Percentiles rank a stretch among this genome's conserved stretches.
Evolutionary conservation across 1,140 invertebrate genomes (phyloP).

Genomic region (Lysiphlebus fabarum): DNA sequence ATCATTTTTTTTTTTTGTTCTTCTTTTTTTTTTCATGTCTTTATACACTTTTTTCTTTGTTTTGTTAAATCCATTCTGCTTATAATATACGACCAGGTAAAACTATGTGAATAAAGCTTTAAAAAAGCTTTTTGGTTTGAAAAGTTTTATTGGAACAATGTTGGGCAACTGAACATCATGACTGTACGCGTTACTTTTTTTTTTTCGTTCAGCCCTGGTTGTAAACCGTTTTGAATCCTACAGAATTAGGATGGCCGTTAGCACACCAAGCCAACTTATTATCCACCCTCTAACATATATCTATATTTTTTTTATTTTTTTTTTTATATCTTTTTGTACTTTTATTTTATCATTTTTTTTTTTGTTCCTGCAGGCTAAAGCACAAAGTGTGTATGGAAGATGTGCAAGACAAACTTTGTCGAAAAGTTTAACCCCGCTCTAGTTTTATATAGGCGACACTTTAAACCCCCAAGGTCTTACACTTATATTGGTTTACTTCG

Average conservation of each 20-base stretch:
- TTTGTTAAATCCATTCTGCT: too few species aligned
- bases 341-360: neutral
- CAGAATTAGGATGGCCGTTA: constrained; percentile 18
- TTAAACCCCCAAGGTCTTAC: constrained; percentile 20
- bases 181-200: neutral
- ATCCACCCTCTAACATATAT: neutral
- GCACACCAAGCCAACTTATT: neutral
- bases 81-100: neutral
- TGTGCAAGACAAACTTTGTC: constrained; percentile 15
- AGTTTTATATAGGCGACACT: constrained; percentile 22
- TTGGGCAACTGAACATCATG: neutral
- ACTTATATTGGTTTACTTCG: constrained; percentile 24
- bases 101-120: too few species aligned
- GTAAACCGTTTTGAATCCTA: constrained; percentile 22
- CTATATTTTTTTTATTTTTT: neutral
- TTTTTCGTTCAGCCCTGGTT: constrained; percentile 3
- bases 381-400: too few species aligned
- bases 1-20: too few species aligned
- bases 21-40: too few species aligned
- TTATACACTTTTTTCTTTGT: too few species aligned
- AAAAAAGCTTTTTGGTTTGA: neutral
- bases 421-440: constrained; percentile 19
- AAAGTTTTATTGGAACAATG: neutral
- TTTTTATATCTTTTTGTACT: neutral
- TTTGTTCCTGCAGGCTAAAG: neutral